phyloP scores from a whole-genome alignment of 2,888 invertebrate species.

The Drosophila eohydei region DNA sequence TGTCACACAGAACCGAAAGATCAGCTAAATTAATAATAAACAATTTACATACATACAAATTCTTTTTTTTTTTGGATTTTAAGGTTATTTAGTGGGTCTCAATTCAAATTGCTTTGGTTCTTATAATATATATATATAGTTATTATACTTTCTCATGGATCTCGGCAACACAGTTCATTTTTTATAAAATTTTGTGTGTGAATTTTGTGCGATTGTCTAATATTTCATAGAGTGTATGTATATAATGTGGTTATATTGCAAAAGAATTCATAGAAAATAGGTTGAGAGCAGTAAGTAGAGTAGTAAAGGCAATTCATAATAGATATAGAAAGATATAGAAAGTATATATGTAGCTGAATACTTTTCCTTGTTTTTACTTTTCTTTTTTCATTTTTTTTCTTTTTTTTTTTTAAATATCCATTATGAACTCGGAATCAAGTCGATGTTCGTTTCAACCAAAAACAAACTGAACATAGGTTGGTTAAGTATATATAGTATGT shows the following conservation, averaged over 20 bases:
- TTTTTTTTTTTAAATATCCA: slow-evolving; percentile 32
- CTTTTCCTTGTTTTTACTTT: slow-evolving; percentile 31
- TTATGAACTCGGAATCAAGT: slow-evolving; percentile 34
- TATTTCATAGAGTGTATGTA: slow-evolving; percentile 67
- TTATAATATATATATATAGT: slow-evolving; percentile 44
- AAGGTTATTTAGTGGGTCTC: slow-evolving; percentile 36
- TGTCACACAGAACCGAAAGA: slow-evolving; percentile 41
- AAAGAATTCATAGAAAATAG: slow-evolving; percentile 62
- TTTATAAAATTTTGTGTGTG: slow-evolving; percentile 57
- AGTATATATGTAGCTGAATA: slow-evolving; percentile 48
- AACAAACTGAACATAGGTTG: slow-evolving; percentile 20
- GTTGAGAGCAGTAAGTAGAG: slow-evolving; percentile 30
- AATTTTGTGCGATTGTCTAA: slow-evolving; percentile 70
- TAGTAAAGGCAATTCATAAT: slow-evolving; percentile 61
- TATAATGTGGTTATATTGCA: slow-evolving; percentile 69
- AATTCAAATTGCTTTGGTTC: slow-evolving; percentile 56
- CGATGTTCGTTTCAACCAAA: slow-evolving; percentile 34
- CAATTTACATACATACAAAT: slow-evolving; percentile 77
- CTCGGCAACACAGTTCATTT: slow-evolving; percentile 48
- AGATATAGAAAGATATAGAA: slow-evolving; percentile 49
- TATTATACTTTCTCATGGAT: slow-evolving; percentile 45
- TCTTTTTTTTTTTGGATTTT: slow-evolving; percentile 26
- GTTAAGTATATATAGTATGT: slow-evolving; percentile 19
- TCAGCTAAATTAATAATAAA: slow-evolving; percentile 39
- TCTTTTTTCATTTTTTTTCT: no score